Percentiles rank a stretch among this genome's conserved stretches.
These are phyloP conservation scores for Margaritifera margaritifera DNA, from an alignment of 2,888 invertebrate species.

Conservation along the genomic window DNA sequence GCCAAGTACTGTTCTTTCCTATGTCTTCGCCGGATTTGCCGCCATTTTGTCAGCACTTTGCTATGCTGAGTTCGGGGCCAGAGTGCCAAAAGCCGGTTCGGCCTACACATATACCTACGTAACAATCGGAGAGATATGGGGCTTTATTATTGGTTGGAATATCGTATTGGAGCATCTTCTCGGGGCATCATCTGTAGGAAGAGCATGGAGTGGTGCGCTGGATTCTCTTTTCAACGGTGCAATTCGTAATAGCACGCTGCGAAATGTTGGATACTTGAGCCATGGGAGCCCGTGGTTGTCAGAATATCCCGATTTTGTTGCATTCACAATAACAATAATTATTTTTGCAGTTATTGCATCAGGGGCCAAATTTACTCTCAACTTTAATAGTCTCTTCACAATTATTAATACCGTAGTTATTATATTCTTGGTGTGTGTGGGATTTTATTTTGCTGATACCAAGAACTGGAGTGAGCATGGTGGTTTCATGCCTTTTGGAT, in stretches of 20 bases:
- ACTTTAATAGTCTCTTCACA: constrained; percentile 72
- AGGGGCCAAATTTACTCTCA: constrained; percentile 72
- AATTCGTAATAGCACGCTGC: constrained; percentile 71
- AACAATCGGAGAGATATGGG: constrained; percentile 91
- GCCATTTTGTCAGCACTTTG: constrained; percentile 74
- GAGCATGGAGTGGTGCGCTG: constrained; percentile 74
- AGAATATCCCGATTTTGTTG: constrained; percentile 73
- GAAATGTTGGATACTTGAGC: constrained; percentile 55
- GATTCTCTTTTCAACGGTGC: constrained; percentile 72
- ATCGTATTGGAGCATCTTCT: constrained; percentile 76
- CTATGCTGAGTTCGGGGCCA: constrained; percentile 71
- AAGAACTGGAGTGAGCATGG: constrained; percentile 83
- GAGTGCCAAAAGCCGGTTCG: constrained; percentile 77
- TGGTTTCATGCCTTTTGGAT: constrained; percentile 72
- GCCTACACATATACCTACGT: constrained; percentile 95
- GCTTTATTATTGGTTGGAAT: constrained; percentile 92
- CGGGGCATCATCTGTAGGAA: constrained; percentile 76
- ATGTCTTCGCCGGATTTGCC: constrained; percentile 76
- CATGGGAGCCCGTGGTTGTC: constrained; percentile 53
- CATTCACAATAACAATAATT: constrained; percentile 66
- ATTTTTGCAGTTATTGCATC: constrained; percentile 74
- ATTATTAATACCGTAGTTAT: constrained; percentile 71
- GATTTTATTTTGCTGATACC: constrained; percentile 87
- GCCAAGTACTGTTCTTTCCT: constrained; percentile 78
- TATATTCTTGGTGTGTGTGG: constrained; percentile 76